Percentiles rank a stretch among this genome's conserved stretches.
Evolutionary conservation across 2,888 invertebrate genomes (phyloP).

Genomic region (Drosophila mayaguana): DNA sequence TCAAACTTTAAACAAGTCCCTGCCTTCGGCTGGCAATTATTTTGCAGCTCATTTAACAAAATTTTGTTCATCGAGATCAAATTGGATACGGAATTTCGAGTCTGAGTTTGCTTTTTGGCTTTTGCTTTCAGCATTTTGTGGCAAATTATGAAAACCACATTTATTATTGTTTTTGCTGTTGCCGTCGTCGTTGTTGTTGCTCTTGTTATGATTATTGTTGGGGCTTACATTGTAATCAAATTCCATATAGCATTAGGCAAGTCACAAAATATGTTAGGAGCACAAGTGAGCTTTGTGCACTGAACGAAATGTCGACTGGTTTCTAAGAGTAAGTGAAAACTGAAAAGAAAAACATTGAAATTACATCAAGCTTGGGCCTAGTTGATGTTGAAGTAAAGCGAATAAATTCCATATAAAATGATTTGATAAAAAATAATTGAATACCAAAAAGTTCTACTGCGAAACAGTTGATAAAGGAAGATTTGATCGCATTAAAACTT

Average conservation of each 20-base stretch:
- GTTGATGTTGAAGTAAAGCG: neutral
- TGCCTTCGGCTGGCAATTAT: constrained; percentile 51
- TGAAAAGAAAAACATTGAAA: neutral
- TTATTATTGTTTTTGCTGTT: constrained; percentile 33
- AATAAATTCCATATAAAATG: neutral
- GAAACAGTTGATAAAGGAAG: neutral
- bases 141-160: constrained; percentile 55
- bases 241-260: constrained; percentile 34
- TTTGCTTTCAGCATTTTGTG: constrained; percentile 26
- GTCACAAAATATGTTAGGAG: constrained; percentile 12
- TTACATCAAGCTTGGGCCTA: neutral
- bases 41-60: constrained; percentile 72
- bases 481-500: neutral
- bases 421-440: neutral
- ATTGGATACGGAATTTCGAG: constrained; percentile 45
- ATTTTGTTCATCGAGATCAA: constrained; percentile 49
- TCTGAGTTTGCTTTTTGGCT: constrained; percentile 20
- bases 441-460: neutral
- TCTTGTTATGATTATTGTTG: constrained; percentile 11
- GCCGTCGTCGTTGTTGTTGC: constrained; percentile 14
- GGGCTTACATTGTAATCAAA: constrained; percentile 40
- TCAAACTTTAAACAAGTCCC: constrained; percentile 56
- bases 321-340: neutral
- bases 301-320: neutral
- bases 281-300: constrained; percentile 19